Base-by-base conservation (phyloP, 53 echinoderm and acorn worm species). In the Echinometra lucunter region DNA sequence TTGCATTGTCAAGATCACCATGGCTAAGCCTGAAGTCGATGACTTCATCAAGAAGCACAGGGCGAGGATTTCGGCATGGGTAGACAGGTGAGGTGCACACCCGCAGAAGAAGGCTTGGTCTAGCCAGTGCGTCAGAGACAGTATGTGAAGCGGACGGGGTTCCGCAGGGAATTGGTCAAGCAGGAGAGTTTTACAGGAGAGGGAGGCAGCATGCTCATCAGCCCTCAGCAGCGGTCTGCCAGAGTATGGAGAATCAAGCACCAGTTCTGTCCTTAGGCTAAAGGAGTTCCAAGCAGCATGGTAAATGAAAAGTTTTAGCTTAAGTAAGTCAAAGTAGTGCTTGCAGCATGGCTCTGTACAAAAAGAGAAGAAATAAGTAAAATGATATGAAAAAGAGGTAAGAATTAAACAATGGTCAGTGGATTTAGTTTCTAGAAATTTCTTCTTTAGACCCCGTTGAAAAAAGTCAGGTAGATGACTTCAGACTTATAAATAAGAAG, bases 11-110 rank as follows among this genome's bases (percentile, higher is more conserved):
- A 49, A 32, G 2, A 88, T 88, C 88, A 88, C 49, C 88, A 88
- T 88, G 88, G 49, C 88, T 49, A 88, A 88, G 34, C 88, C 88
- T 15, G 56, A 88, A 88, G 88, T 93, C 37, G 93, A 93, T 15
- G 93, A 93, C 56, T 93, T 93, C 81, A 47, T 93, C 93, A 93
- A 80, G 42, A 93, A 93, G 80, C 93, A 93, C 57, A 81, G 58
- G 93, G 93, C 9, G 81, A 93, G 28, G 81, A 93, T 16, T 93
- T 93, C 42, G 81, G 57, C 57, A 23, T 92, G 47, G 53, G 53
- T 30, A 66, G 74, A 35, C 27, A n/a, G 45, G 81, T 57, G 37
- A 93, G 37, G 81, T 93, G 15, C 67, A 44, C 91, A 44, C 67
- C 67, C 93, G 47, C 93, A 93, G 25, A 93, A 80, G 80, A 34